A percentile compares a stretch with the other conserved stretches of the same genome.
Conservation (phyloP, 2,888 invertebrate species). For the Druceiella hillmani region DNA sequence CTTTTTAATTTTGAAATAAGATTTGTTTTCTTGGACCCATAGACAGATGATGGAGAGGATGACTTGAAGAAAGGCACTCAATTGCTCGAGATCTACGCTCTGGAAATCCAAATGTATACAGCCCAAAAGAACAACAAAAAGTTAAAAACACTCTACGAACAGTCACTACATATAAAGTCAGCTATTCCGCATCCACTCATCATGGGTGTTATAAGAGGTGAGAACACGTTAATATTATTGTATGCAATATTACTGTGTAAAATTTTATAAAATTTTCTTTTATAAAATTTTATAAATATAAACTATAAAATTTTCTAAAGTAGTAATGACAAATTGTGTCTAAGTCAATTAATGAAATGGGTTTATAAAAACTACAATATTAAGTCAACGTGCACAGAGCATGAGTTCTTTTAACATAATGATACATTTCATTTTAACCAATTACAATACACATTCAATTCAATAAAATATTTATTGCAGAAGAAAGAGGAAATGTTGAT, state of each 20-base stretch:
- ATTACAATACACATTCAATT: too few relatives aligned
- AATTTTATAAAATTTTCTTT: slow-evolving; percentile 8
- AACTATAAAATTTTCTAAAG: too few relatives aligned
- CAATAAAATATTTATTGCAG: too few relatives aligned
- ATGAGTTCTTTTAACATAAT: too few relatives aligned
- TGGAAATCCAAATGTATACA: slow-evolving; percentile 99
- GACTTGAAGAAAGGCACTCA: slow-evolving; percentile 98
- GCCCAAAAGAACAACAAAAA: slow-evolving; percentile 99
- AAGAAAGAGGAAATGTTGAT: too few relatives aligned
- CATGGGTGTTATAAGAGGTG: slow-evolving; percentile 97
- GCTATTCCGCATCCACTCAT: slow-evolving; percentile 99
- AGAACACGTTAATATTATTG: slow-evolving; percentile 13
- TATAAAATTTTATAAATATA: too few relatives aligned
- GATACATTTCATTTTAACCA: too few relatives aligned
- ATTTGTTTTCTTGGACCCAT: slow-evolving; percentile 22
- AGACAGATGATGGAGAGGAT: slow-evolving; percentile 97
- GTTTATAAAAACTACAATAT: too few relatives aligned
- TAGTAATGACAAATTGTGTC: too few relatives aligned
- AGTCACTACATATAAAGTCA: slow-evolving; percentile 96
- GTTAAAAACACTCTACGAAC: slow-evolving; percentile 92
- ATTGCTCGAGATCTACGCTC: slow-evolving; percentile 93
- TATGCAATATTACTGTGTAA: background rate
- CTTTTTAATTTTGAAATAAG: background rate
- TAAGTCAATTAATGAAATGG: too few relatives aligned
- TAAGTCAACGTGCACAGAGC: too few relatives aligned